phyloP scores from a whole-genome alignment of 2,888 invertebrate genomes.

The Pseudeuparius sepicola region DNA sequence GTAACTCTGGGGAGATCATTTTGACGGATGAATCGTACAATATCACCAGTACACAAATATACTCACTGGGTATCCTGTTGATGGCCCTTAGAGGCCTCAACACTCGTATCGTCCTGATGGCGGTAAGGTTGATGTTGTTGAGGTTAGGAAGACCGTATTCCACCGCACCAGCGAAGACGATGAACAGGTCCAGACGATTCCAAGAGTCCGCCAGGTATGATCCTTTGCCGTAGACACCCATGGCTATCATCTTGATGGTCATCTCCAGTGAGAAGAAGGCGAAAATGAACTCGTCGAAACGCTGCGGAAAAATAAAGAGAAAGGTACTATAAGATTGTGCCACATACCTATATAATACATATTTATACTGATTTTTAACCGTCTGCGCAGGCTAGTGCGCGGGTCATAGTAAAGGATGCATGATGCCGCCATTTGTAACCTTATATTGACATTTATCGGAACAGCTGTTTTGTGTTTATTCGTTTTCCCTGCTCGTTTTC shows the following conservation, averaged over 20 bases:
- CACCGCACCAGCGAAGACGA: slow-evolving; percentile 86
- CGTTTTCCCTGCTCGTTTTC: too few species aligned
- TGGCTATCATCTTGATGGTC: slow-evolving; percentile 97
- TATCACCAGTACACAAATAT: too few species aligned
- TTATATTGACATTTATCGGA: too few species aligned
- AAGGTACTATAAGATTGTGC: too few species aligned
- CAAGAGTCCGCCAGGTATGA: slow-evolving; percentile 97
- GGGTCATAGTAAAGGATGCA: too few species aligned
- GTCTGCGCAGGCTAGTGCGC: too few species aligned
- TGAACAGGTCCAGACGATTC: slow-evolving; percentile 98
- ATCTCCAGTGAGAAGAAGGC: slow-evolving; percentile 96
- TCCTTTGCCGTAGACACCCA: slow-evolving; percentile 90
- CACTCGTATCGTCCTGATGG: slow-evolving; percentile 96
- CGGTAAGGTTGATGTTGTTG: slow-evolving; percentile 96
- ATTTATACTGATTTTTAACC: too few species aligned
- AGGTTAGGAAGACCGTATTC: slow-evolving; percentile 83
- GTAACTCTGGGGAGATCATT: too few species aligned
- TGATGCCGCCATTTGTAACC: too few species aligned
- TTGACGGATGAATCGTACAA: too few species aligned
- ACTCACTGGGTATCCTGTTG: slow-evolving; percentile 99
- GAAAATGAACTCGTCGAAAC: slow-evolving; percentile 98
- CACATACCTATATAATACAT: too few species aligned
- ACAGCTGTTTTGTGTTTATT: too few species aligned
- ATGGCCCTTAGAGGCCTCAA: slow-evolving; percentile 94
- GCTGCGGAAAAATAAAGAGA: slow-evolving; percentile 48